Percentiles rank a stretch among this genome's conserved stretches.
Evolutionary conservation across 2,888 invertebrate species (phyloP).

Genomic region (Heteropelma amictum): DNA sequence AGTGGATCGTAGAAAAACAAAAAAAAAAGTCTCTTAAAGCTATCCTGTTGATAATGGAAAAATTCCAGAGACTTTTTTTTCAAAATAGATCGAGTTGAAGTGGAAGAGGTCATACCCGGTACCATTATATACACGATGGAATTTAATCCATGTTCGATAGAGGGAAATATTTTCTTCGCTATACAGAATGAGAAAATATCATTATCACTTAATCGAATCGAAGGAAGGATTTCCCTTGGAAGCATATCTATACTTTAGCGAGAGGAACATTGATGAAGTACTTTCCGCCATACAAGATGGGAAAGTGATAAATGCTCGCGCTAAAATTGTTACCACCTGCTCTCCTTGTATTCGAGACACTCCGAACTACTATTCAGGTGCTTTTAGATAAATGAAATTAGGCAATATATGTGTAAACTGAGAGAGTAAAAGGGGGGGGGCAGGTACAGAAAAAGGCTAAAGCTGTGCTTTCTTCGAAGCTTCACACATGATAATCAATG

Average conservation of each 20-base stretch:
- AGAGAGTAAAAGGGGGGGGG: background rate
- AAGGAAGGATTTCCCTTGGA: slow-evolving; percentile 22
- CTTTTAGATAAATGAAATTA: slow-evolving; percentile 53
- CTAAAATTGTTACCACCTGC: slow-evolving; percentile 50
- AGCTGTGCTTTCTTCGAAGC: slow-evolving; percentile 16
- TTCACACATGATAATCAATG: slow-evolving; percentile 30
- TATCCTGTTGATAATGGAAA: no score
- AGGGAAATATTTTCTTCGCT: background rate
- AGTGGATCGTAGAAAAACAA: no score
- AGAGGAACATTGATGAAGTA: slow-evolving; percentile 41
- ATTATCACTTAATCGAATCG: slow-evolving; percentile 46
- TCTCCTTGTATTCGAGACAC: slow-evolving; percentile 39
- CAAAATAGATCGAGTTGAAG: background rate
- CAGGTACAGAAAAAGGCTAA: background rate
- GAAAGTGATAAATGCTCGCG: slow-evolving; percentile 40
- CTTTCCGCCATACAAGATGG: slow-evolving; percentile 10
- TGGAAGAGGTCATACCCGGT: no score
- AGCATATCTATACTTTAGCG: background rate
- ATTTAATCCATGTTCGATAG: slow-evolving; percentile 17
- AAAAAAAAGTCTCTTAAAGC: background rate
- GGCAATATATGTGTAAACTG: background rate
- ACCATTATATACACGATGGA: background rate
- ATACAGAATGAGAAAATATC: slow-evolving; percentile 21
- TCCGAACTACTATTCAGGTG: slow-evolving; percentile 13
- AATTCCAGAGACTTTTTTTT: background rate